Percentiles rank a stretch among this genome's conserved stretches.
These are phyloP conservation scores for Pelochelys cantorii DNA, from an alignment of 2,797 vertebrate species.

Conservation along the genomic window DNA sequence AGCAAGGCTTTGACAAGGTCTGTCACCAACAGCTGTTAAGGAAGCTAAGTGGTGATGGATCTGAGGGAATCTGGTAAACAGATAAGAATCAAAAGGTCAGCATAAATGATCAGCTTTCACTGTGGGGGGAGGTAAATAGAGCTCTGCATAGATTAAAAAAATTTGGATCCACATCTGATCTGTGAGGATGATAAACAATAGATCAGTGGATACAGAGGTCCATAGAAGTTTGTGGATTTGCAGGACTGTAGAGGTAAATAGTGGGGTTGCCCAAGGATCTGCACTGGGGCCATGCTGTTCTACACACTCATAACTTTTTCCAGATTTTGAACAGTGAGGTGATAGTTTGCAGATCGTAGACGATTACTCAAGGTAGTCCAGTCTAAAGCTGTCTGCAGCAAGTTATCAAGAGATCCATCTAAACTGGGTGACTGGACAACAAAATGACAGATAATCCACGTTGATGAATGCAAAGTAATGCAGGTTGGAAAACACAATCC, in stretches of 20 bases:
- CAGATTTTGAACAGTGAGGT: background rate
- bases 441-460: background rate
- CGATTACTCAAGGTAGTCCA: background rate
- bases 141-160: background rate
- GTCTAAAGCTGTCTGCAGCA: background rate
- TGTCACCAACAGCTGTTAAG: background rate
- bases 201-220: background rate
- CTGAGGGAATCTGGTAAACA: background rate
- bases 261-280: background rate
- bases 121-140: too few relatives aligned
- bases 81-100: background rate
- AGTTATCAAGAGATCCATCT: background rate
- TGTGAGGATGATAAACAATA: background rate
- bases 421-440: background rate
- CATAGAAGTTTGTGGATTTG: background rate
- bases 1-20: background rate
- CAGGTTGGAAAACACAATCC: background rate
- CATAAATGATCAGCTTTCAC: background rate
- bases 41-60: background rate
- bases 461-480: background rate
- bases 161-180: background rate
- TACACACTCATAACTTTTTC: background rate
- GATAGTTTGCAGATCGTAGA: background rate
- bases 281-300: background rate
- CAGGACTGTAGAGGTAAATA: background rate